phyloP scores from a whole-genome alignment of 2,113 vertebrate species.

The Chlamydotis undulata region DNA sequence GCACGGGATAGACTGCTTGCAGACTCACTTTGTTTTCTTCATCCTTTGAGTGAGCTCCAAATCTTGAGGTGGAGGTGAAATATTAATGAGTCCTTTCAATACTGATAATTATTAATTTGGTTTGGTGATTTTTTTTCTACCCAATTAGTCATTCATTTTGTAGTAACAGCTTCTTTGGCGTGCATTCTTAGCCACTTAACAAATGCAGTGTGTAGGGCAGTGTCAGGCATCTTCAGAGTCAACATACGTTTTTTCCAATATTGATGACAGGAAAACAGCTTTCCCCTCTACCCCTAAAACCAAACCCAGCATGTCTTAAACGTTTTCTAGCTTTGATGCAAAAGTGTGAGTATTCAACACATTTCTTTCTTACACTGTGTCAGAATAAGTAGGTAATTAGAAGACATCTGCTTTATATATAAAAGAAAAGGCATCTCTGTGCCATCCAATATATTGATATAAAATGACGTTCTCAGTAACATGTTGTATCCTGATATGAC shows the following conservation, averaged over 20 bases:
- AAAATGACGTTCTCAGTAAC: not conserved
- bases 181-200: not conserved
- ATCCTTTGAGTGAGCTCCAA: not conserved
- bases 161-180: not conserved
- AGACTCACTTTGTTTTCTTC: not conserved
- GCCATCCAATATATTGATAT: not conserved
- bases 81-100: not conserved
- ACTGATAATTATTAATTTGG: not conserved
- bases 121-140: not conserved
- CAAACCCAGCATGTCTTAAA: not conserved
- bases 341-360: not conserved
- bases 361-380: not conserved
- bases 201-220: not conserved
- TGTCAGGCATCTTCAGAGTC: not conserved
- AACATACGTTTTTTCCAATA: not conserved
- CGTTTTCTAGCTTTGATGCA: not conserved
- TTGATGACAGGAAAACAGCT: not conserved
- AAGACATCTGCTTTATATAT: not conserved
- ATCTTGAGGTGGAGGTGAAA: not conserved
- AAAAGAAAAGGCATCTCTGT: not conserved
- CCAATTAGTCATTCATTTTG: not conserved
- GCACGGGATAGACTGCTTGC: fast-evolving
- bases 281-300: not conserved
- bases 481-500: not conserved
- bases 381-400: not conserved